These are phyloP conservation scores for Dryobates pubescens DNA, from an alignment of 2,797 vertebrate genomes.

Conservation along the genomic window DNA sequence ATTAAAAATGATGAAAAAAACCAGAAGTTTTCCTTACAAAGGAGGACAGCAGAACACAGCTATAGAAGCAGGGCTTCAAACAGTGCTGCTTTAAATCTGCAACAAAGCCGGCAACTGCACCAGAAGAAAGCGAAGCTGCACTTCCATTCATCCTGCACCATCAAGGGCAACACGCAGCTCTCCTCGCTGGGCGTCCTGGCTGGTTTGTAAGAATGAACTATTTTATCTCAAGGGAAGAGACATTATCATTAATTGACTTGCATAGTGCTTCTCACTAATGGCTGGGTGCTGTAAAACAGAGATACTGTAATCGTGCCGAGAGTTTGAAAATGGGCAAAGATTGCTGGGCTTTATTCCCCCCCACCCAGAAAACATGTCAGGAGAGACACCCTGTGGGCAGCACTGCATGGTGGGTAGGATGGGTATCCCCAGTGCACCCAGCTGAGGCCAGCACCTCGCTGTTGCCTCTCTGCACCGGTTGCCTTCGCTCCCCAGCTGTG, in stretches of 20 bases:
- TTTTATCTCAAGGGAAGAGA: conserved; percentile 36
- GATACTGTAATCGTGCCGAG: neutral
- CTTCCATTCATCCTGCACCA: conserved; percentile 37
- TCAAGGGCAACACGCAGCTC: conserved; percentile 33
- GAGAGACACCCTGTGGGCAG: neutral
- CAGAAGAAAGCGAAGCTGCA: neutral
- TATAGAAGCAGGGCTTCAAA: conserved; percentile 55
- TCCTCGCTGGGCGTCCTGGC: conserved; percentile 11
- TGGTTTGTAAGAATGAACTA: neutral
- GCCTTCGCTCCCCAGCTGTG: neutral
- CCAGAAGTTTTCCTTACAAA: conserved; percentile 45
- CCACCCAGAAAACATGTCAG: rapidly evolving
- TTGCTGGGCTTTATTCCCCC: neutral
- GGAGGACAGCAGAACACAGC: conserved; percentile 8
- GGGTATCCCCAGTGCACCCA: neutral
- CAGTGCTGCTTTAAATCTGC: conserved; percentile 39
- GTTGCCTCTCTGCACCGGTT: rapidly evolving
- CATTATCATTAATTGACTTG: conserved; percentile 49
- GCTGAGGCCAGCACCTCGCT: neutral
- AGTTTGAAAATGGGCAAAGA: neutral
- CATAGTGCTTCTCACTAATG: neutral
- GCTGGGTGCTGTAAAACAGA: conserved; percentile 32
- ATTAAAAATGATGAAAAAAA: conserved; percentile 71
- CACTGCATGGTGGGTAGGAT: rapidly evolving
- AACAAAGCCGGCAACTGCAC: conserved; percentile 44